Conservation (phyloP, 1,140 invertebrate species). For the Rhyzopertha dominica region DNA sequence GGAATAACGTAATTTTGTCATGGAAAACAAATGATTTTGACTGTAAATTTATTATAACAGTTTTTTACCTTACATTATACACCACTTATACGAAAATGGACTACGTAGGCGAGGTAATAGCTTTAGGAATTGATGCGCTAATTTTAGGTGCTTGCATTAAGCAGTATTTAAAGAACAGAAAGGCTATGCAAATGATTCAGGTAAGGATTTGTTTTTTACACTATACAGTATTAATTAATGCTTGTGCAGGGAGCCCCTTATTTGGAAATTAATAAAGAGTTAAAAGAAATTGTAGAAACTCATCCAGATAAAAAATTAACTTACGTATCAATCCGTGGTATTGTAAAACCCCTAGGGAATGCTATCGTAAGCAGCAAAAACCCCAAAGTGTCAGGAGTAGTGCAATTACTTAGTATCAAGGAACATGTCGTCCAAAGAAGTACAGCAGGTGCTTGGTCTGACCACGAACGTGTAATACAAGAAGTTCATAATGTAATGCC, state of each 20-base stretch:
- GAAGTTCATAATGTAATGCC: conserved; percentile 69
- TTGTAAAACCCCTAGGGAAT: conserved; percentile 65
- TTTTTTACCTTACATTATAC: background rate
- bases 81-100: conserved; percentile 47
- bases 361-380: conserved; percentile 66
- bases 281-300: conserved; percentile 55
- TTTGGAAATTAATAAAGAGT: conserved; percentile 57
- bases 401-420: conserved; percentile 65
- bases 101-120: conserved; percentile 58
- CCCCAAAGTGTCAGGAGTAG: conserved; percentile 62
- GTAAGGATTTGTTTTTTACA: conserved; percentile 43
- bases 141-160: conserved; percentile 65
- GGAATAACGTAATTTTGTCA: background rate
- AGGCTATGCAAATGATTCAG: conserved; percentile 60
- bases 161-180: conserved; percentile 65
- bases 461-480: conserved; percentile 67
- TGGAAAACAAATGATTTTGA: background rate
- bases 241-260: conserved; percentile 58
- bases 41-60: background rate
- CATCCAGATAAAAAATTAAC: conserved; percentile 58
- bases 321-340: conserved; percentile 66
- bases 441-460: conserved; percentile 73
- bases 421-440: conserved; percentile 71
- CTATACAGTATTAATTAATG: conserved; percentile 23
- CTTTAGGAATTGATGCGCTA: conserved; percentile 65